phyloP scores from a whole-genome alignment of 1,140 invertebrate species.

The Nasonia longicornis region DNA sequence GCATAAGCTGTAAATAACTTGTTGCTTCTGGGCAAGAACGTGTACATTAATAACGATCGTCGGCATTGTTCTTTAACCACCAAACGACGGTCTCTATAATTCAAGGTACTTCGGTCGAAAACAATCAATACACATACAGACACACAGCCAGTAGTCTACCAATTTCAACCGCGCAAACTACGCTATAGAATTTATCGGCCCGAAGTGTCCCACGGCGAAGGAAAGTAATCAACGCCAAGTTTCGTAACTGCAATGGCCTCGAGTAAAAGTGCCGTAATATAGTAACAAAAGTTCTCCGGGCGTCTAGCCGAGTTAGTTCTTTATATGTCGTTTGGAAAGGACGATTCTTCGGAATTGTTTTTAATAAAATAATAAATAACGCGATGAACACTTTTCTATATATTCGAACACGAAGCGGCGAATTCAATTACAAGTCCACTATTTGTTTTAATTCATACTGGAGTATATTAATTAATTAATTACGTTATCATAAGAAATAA shows the following conservation, averaged over 20 bases:
- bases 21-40: neutral
- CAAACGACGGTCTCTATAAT: neutral
- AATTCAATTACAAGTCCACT: too few species aligned
- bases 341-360: neutral
- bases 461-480: too few species aligned
- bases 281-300: neutral
- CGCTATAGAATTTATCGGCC: neutral
- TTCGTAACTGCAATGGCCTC: constrained; percentile 11
- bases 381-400: neutral
- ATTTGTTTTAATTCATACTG: too few species aligned
- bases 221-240: constrained; percentile 10
- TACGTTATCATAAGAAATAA: too few species aligned
- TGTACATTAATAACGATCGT: neutral
- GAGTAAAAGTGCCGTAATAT: neutral
- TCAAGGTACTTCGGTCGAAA: neutral
- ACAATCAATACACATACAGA: neutral
- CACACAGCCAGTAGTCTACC: neutral
- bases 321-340: too few species aligned
- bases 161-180: neutral
- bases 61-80: neutral
- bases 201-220: neutral
- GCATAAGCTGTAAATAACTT: neutral
- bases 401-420: too few species aligned
- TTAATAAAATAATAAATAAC: neutral
- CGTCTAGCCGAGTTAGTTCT: neutral